Conservation (phyloP, 2,797 vertebrate species). For the Myripristis murdjan region DNA sequence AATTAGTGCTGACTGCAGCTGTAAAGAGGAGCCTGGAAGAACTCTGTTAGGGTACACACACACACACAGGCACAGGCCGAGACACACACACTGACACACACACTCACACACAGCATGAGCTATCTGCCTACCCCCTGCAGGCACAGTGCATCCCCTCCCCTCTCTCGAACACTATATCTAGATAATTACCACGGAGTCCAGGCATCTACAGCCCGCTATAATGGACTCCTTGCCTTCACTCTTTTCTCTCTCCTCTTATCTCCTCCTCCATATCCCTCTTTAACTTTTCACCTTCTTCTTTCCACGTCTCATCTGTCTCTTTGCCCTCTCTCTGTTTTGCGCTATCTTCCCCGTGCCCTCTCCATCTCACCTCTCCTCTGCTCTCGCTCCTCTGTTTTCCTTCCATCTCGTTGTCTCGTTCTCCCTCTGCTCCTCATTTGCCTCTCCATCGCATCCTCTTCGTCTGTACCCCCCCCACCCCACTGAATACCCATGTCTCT, state of each 20-base stretch:
- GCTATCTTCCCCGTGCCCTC: too few species aligned
- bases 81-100: background rate
- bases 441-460: too few species aligned
- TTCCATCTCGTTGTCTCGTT: too few species aligned
- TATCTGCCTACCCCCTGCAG: conserved; percentile 51
- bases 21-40: conserved; percentile 39
- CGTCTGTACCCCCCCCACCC: too few species aligned
- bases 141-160: conserved; percentile 18
- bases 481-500: too few species aligned
- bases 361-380: too few species aligned
- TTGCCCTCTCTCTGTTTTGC: too few species aligned
- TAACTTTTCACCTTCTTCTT: background rate
- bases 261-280: background rate
- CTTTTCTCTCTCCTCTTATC: background rate
- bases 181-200: conserved; percentile 58
- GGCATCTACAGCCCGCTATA: conserved; percentile 41
- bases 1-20: conserved; percentile 68
- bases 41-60: conserved; percentile 11
- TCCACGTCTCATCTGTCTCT: too few species aligned
- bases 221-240: conserved; percentile 39
- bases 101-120: conserved; percentile 34
- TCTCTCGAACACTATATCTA: conserved; percentile 27
- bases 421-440: too few species aligned
- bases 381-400: too few species aligned
- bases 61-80: conserved; percentile 8